These are phyloP conservation scores for Gymnopithys bicolor DNA, from an alignment of 2,797 vertebrate species.

Conservation along the genomic window DNA sequence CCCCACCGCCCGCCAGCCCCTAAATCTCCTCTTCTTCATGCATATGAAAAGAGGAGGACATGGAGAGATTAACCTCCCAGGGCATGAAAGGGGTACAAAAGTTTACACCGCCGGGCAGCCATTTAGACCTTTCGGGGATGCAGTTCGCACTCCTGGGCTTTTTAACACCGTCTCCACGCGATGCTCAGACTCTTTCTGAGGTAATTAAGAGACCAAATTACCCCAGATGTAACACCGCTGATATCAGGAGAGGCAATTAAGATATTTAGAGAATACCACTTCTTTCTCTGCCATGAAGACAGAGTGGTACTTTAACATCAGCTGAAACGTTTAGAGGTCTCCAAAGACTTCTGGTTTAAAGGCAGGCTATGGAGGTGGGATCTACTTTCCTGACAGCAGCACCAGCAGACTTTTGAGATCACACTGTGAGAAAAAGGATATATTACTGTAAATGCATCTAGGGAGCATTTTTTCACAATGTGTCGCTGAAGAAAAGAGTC, in stretches of 20 bases:
- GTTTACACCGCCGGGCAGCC: slow-evolving; percentile 37
- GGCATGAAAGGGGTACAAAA: slow-evolving; percentile 56
- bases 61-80: slow-evolving; percentile 56
- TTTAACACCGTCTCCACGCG: background rate
- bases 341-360: background rate
- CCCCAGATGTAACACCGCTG: background rate
- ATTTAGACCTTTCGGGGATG: slow-evolving; percentile 29
- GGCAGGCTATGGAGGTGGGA: background rate
- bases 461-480: background rate
- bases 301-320: background rate
- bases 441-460: background rate
- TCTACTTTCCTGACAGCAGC: background rate
- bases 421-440: background rate
- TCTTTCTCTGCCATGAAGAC: background rate
- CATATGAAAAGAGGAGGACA: slow-evolving; percentile 62
- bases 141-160: background rate
- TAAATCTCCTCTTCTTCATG: slow-evolving; percentile 68
- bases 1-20: slow-evolving; percentile 31
- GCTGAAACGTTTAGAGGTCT: background rate
- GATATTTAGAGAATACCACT: background rate
- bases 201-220: slow-evolving; percentile 12
- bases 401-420: background rate
- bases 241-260: background rate
- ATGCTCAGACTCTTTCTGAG: background rate
- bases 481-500: background rate